Evolutionary conservation across 2,888 invertebrate genomes (phyloP).

Genomic region (Cerceris ruficornis): DNA sequence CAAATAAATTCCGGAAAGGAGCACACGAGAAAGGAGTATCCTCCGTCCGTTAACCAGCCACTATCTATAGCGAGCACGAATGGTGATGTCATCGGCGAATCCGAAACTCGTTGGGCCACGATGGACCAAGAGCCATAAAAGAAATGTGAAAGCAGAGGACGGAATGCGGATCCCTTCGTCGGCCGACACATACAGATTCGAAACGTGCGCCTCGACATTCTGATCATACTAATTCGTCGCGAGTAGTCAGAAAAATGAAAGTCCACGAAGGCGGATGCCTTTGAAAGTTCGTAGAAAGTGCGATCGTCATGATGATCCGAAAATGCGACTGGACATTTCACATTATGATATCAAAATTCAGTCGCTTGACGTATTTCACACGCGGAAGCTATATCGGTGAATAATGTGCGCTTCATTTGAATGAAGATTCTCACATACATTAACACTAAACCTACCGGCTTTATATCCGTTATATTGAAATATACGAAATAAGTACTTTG

Average conservation of each 20-base stretch:
- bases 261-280: slow-evolving; percentile 22
- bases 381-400: no score
- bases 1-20: no score
- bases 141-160: slow-evolving; percentile 68
- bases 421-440: no score
- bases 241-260: slow-evolving; percentile 45
- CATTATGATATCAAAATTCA: slow-evolving; percentile 13
- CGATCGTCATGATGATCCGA: slow-evolving; percentile 25
- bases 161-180: slow-evolving; percentile 63
- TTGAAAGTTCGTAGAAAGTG: slow-evolving; percentile 46
- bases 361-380: background rate
- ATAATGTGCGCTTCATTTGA: no score
- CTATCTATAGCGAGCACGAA: background rate
- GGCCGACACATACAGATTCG: slow-evolving; percentile 1
- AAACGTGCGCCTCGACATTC: slow-evolving; percentile 6
- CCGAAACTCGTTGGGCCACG: slow-evolving; percentile 30
- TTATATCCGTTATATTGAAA: no score
- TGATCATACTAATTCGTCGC: slow-evolving; percentile 41
- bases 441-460: no score
- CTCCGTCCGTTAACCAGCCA: background rate
- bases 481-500: no score
- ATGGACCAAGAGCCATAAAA: slow-evolving; percentile 37
- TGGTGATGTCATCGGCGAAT: slow-evolving; percentile 29
- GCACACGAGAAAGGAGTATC: background rate
- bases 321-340: slow-evolving; percentile 26